Conservation (phyloP, 2,797 vertebrate species). For the Trematomus bernacchii region DNA sequence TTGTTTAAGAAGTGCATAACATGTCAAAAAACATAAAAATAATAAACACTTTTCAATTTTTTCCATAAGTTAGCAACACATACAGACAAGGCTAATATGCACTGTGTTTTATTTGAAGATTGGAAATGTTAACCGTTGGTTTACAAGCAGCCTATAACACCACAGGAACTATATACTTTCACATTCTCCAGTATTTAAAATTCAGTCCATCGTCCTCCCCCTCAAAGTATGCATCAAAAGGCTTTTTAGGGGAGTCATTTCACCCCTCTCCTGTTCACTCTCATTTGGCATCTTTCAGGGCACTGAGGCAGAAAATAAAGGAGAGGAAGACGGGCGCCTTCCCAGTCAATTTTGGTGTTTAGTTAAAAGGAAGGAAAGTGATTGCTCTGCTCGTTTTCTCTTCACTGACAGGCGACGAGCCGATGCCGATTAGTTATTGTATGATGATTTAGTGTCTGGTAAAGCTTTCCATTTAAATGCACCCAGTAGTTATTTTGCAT, state of each 20-base stretch:
- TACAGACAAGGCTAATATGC: conserved; percentile 1
- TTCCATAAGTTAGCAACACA: not conserved
- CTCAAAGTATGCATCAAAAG: conserved; percentile 65
- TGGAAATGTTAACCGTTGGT: conserved; percentile 18
- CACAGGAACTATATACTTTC: conserved; percentile 9
- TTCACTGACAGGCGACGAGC: conserved; percentile 68
- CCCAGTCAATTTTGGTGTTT: conserved; percentile 84
- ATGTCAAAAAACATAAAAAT: not conserved
- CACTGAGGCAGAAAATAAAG: conserved; percentile 84
- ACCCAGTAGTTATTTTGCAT: conserved; percentile 88
- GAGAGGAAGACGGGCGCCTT: conserved; percentile 67
- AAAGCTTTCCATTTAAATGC: conserved; percentile 92
- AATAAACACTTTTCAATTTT: conserved; percentile 10
- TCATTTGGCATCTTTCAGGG: conserved; percentile 83
- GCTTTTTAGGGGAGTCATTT: conserved; percentile 75
- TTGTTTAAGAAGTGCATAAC: not conserved
- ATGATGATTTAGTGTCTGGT: conserved; percentile 89
- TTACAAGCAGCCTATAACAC: conserved; percentile 8
- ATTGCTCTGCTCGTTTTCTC: conserved; percentile 78
- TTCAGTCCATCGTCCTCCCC: conserved; percentile 50
- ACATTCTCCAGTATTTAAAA: conserved; percentile 56
- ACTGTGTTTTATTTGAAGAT: conserved; percentile 24
- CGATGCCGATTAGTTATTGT: conserved; percentile 88
- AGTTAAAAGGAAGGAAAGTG: conserved; percentile 89
- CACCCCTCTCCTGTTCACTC: conserved; percentile 66